Evolutionary conservation across 2,888 invertebrate genomes (phyloP).

Genomic region (Macaria notata): DNA sequence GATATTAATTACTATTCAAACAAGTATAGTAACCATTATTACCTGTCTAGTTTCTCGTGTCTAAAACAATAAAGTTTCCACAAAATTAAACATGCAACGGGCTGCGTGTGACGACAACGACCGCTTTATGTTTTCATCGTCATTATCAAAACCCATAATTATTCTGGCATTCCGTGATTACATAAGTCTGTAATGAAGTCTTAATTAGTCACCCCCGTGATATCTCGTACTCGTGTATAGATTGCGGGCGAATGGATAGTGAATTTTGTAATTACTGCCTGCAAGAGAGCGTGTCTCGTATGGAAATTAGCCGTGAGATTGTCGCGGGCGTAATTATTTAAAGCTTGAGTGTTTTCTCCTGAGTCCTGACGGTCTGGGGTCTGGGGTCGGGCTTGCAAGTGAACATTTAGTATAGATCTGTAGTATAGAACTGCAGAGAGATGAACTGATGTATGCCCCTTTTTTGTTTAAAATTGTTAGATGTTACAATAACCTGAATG

Average conservation of each 20-base stretch:
- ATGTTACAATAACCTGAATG: too few species aligned
- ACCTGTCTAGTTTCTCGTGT: conserved; percentile 32
- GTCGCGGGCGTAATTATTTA: conserved; percentile 8
- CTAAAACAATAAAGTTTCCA: conserved; percentile 34
- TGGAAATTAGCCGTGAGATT: conserved; percentile 32
- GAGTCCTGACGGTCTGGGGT: too few species aligned
- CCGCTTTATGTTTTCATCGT: conserved; percentile 40
- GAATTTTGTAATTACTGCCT: conserved; percentile 60
- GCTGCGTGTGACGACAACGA: conserved; percentile 36
- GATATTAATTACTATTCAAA: too few species aligned
- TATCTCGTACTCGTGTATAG: conserved; percentile 37
- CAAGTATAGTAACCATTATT: conserved; percentile 2
- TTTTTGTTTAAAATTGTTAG: too few species aligned
- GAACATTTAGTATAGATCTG: too few species aligned
- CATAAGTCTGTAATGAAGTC: conserved; percentile 56
- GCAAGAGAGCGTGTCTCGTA: conserved; percentile 56
- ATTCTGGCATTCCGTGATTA: conserved; percentile 53
- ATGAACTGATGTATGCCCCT: too few species aligned
- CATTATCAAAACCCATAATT: conserved; percentile 48
- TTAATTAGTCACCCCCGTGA: conserved; percentile 55
- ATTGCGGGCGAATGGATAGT: conserved; percentile 58
- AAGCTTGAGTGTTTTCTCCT: conserved; percentile 2
- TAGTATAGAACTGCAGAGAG: too few species aligned
- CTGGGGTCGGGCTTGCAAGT: too few species aligned
- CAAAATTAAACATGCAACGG: conserved; percentile 36